These are phyloP conservation scores for Cantharis rustica DNA, from an alignment of 2,888 invertebrate species.

Conservation along the genomic window DNA sequence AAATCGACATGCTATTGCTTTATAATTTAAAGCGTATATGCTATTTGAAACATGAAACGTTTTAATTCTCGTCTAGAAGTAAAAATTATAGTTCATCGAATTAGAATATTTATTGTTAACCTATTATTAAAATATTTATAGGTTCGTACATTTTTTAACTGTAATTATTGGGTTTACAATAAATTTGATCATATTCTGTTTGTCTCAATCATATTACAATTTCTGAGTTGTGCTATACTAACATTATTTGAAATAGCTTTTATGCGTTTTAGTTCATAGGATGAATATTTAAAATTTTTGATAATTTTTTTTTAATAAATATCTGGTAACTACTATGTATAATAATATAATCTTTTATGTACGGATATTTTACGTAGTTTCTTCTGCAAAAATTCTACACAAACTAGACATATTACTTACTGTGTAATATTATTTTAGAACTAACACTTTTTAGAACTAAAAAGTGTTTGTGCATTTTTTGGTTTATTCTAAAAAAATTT, in stretches of 20 bases:
- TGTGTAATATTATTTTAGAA: too few relatives aligned
- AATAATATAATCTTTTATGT: too few relatives aligned
- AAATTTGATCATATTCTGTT: neutral
- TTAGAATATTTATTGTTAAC: conserved; percentile 14
- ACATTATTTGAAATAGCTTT: neutral
- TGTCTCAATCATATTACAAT: neutral
- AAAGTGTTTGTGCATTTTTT: too few relatives aligned
- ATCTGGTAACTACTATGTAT: too few relatives aligned
- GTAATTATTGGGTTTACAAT: conserved; percentile 10
- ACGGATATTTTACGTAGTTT: too few relatives aligned
- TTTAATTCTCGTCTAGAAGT: conserved; percentile 29
- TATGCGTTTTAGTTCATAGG: neutral
- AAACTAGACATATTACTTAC: too few relatives aligned
- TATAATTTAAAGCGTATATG: conserved; percentile 29
- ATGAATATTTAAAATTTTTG: neutral
- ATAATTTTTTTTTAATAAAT: neutral
- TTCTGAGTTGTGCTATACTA: neutral
- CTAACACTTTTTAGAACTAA: too few relatives aligned
- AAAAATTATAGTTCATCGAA: conserved; percentile 24
- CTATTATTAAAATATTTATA: conserved; percentile 21
- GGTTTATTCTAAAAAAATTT: too few relatives aligned
- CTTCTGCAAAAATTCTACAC: too few relatives aligned
- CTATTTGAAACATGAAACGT: conserved; percentile 32
- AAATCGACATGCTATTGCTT: conserved; percentile 33
- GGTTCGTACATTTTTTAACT: conserved; percentile 6